Evolutionary conservation across 2,113 vertebrate genomes (phyloP).

Genomic region (Oxyruncus cristatus): DNA sequence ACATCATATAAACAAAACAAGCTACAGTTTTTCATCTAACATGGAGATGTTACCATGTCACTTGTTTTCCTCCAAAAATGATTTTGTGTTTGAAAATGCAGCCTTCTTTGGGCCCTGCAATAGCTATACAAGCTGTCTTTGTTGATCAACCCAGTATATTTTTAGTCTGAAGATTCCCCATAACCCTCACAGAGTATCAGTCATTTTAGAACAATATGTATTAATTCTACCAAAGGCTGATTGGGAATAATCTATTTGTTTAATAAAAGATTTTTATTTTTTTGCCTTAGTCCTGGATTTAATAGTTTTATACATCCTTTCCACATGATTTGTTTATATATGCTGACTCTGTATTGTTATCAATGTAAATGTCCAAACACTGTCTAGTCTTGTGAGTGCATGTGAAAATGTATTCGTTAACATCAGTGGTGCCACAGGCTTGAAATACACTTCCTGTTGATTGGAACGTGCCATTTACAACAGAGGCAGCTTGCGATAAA

Average conservation of each 20-base stretch:
- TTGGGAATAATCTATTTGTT: neutral
- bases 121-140: neutral
- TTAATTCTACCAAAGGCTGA: neutral
- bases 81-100: neutral
- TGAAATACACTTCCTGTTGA: neutral
- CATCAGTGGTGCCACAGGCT: neutral
- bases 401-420: neutral
- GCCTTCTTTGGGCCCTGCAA: neutral
- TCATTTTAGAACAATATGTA: neutral
- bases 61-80: neutral
- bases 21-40: neutral
- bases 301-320: neutral
- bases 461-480: slow-evolving; percentile 13
- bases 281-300: neutral
- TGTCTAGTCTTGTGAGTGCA: neutral
- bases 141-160: neutral
- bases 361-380: fast-evolving
- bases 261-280: neutral
- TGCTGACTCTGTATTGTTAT: neutral
- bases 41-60: neutral
- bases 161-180: neutral
- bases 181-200: neutral
- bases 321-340: neutral
- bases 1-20: neutral
- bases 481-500: neutral